Base-by-base conservation (phyloP, 30 jellyfish, hydroid and myxozoan genomes). In the Clytia hemisphaerica region DNA sequence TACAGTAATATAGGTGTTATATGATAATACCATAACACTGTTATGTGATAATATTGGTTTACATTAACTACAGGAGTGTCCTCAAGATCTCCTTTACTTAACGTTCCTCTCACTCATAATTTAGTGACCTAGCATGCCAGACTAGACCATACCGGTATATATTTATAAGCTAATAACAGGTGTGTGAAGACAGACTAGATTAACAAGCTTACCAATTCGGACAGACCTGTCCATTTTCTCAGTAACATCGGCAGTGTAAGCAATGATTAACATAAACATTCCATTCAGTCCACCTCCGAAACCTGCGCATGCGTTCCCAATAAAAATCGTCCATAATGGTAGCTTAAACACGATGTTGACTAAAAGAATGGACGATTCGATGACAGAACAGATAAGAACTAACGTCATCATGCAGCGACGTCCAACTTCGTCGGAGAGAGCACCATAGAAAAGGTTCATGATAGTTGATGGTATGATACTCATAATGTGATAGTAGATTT, bases 401-500 rank as follows among this genome's bases (percentile, higher is more conserved):
- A 85, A 0, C 15, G 72, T 36, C 50, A 85, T 36, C 4, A 85
- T 59, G 14, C 91, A 89, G 64, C 73, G 83, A 18, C 95, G 83
- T 2, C 95, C 95, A 19, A 85, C 71, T n/a, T 36, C 63, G 64
- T 85, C 95, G 2, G 95, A 85, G 72, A 80, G 81, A 1, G 85
- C 34, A 18, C 95, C 95, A 22, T 67, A 45, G 36, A 46, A 69
- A 32, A 85, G 37, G n/a, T n/a, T n/a, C n/a, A n/a, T n/a, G n/a
- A n/a, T n/a, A n/a, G n/a, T n/a, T n/a, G n/a, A n/a, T n/a, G n/a
- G n/a, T n/a, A n/a, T n/a, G n/a, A n/a, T n/a, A n/a, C n/a, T n/a
- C n/a, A n/a, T n/a, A n/a, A n/a, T n/a, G n/a, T n/a, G n/a, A n/a
- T n/a, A n/a, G n/a, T n/a, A n/a, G n/a, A n/a, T n/a, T n/a, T n/a